Conservation (phyloP, 37 sponge, comb jelly and placozoan genomes). For the Diacarnus erythraeanus region DNA sequence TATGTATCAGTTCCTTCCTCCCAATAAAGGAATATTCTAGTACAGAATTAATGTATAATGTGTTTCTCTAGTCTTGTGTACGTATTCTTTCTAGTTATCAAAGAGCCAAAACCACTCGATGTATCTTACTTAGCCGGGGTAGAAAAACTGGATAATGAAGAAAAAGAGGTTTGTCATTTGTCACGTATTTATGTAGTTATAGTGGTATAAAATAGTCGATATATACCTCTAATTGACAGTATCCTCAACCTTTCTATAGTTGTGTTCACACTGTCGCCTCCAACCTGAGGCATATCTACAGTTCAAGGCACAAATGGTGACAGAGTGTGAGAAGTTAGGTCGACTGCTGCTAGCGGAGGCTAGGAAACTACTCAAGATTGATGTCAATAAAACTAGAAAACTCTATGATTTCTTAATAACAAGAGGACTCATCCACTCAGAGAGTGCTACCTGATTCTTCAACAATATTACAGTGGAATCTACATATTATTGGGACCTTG, state of each 20-base stretch:
- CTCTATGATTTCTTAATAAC: conserved; percentile 61
- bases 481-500: no score
- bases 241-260: conserved; percentile 24
- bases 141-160: conserved; percentile 54
- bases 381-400: conserved; percentile 91
- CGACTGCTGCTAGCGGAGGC: conserved; percentile 69
- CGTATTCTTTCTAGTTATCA: conserved; percentile 2
- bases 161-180: conserved; percentile 59
- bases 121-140: conserved; percentile 56
- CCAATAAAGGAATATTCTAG: no score
- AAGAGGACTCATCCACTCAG: conserved; percentile 15
- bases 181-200: no score
- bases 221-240: no score
- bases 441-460: not conserved
- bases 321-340: conserved; percentile 43
- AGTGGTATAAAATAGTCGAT: no score
- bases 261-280: conserved; percentile 61
- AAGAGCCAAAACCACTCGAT: conserved; percentile 33
- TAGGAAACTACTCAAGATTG: conserved; percentile 74
- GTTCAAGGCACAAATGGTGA: conserved; percentile 46
- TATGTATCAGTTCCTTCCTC: no score
- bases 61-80: no score
- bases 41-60: no score
- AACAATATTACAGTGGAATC: no score
- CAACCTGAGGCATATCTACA: conserved; percentile 59